phyloP scores from a whole-genome alignment of 2,888 invertebrate species.

The Lamellibrachia satsuma region DNA sequence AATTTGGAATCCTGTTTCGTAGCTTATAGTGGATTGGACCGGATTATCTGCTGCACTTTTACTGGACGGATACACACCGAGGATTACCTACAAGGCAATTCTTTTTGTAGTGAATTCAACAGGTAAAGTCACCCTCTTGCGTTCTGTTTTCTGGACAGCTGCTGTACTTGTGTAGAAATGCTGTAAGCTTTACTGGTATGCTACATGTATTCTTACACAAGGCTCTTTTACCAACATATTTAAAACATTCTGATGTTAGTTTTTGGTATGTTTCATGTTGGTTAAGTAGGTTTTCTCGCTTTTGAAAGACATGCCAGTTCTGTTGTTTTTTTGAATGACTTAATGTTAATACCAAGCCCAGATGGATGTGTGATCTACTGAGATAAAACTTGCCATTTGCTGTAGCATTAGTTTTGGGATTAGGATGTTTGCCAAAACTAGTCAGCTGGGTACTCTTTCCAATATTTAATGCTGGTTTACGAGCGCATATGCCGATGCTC shows the following conservation, averaged over 20 bases:
- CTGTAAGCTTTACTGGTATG: neutral
- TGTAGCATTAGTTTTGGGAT: constrained; percentile 4
- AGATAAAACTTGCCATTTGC: neutral
- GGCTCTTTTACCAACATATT: neutral
- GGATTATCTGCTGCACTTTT: neutral
- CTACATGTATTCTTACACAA: neutral
- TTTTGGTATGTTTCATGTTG: neutral
- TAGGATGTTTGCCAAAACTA: constrained; percentile 1
- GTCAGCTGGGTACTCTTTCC: constrained; percentile 9
- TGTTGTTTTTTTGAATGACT: neutral
- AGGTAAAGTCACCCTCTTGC: neutral
- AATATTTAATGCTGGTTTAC: neutral
- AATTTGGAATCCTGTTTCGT: neutral
- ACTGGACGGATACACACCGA: neutral
- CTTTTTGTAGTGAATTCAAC: neutral
- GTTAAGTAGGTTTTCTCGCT: neutral
- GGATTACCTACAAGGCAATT: neutral
- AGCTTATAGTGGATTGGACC: neutral
- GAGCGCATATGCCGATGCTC: neutral
- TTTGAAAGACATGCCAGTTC: neutral
- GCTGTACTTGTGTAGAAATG: neutral
- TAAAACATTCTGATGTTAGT: neutral
- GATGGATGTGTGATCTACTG: neutral
- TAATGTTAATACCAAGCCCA: neutral
- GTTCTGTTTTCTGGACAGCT: neutral